These are phyloP conservation scores for Euphonia xanthogaster DNA, from an alignment of 2,797 vertebrate species.

Conservation along the genomic window DNA sequence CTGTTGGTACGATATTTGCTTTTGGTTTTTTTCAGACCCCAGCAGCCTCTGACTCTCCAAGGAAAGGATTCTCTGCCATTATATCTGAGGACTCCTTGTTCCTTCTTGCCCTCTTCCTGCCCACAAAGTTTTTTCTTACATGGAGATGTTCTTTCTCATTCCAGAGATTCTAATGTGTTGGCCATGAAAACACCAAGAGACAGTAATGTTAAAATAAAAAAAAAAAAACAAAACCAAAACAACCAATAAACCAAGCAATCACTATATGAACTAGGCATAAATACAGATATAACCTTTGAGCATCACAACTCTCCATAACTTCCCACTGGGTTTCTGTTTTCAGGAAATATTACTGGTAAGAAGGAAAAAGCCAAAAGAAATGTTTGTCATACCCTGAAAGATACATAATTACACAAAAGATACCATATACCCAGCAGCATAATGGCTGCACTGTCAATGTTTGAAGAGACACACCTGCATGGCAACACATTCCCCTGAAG, in stretches of 20 bases:
- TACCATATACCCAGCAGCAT: not conserved
- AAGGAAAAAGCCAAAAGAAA: not conserved
- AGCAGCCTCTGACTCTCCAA: not conserved
- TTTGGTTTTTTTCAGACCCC: fast-evolving
- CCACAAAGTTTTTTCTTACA: not conserved
- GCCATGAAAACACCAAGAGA: not conserved
- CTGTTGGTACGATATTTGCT: not conserved
- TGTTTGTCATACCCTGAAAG: not conserved
- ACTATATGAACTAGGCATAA: not conserved
- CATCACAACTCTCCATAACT: not conserved
- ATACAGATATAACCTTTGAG: not conserved
- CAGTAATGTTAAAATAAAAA: not conserved
- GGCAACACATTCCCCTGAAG: not conserved
- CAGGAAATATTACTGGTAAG: not conserved
- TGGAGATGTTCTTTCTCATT: not conserved
- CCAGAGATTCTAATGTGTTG: not conserved
- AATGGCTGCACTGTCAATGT: not conserved
- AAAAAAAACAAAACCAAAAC: not conserved
- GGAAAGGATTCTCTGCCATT: not conserved
- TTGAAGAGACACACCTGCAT: not conserved
- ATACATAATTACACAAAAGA: not conserved
- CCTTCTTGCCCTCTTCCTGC: not conserved
- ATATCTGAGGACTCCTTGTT: not conserved
- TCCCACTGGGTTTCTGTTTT: not conserved
- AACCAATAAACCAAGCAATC: not conserved